Evolutionary conservation across 1,140 invertebrate species (phyloP), one percentile per base, ranked within the genome.

Genomic region (Aphis gossypii): DNA sequence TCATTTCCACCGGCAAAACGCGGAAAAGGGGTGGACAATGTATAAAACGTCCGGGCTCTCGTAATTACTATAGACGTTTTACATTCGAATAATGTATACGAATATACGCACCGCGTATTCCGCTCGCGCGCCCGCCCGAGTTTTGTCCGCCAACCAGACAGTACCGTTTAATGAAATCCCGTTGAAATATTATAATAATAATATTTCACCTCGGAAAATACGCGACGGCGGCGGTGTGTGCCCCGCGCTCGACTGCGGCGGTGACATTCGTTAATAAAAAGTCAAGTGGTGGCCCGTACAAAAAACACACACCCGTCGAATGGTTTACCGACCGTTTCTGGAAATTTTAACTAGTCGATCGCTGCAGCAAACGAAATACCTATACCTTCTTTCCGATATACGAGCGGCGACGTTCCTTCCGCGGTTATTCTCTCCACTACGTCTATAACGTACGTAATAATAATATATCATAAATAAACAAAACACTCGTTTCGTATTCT

Each of bases 21-120:
- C 38, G 38, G 48, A 51, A 60, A 60, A 38, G 35, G 51, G 48
- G 51, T 90, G 54, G 35, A 90, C 51, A 90, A 90, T 90, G 56
- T 90, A 35, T 35, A 90, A 90, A 90, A 90, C 88, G 88, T 60
- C n/a, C 87, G 48, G 86, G 48, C 20, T 23, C 48, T 54, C 48
- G 87, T 89, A 89, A 89, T 89, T 54, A 89, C 48, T 89, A 41
- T 25, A 54, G 87, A 54, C 87, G 48, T 87, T 87, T 87, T 48
- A 51, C 87, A 89, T 89, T 54, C 87, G 48, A 54, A 54, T 23
- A 25, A 38, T 21, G 21, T 82, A 38, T 38, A 83, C 1, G n/a
- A 23, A 23, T 23, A 7, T 30, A 30, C 25, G 30, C 23, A 44
- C 84, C 25, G 30, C 25, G 30, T 46, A 48, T 48, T 48, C 41